Conservation (phyloP, 2,888 invertebrate species). For the Papilio gigon region DNA sequence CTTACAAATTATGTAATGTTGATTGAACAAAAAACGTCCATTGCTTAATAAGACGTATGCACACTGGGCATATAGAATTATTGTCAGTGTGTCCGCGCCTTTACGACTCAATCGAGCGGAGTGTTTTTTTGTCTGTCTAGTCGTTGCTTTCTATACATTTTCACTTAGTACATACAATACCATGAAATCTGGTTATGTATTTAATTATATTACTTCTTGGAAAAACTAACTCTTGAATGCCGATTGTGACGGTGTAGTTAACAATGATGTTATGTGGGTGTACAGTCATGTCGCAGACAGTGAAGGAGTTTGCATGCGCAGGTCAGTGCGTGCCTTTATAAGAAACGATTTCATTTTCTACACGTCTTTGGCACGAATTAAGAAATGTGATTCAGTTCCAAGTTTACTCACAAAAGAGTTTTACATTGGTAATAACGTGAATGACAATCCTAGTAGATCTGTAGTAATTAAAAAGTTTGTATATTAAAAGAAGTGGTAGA, state of each 20-base stretch:
- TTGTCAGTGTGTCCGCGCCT: constrained; percentile 18
- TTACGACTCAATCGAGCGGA: constrained; percentile 38
- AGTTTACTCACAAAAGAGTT: not conserved
- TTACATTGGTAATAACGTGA: not conserved
- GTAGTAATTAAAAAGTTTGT: not conserved
- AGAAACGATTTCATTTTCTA: too few species aligned
- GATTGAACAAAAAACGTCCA: constrained; percentile 11
- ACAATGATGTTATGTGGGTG: too few species aligned
- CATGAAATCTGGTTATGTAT: constrained; percentile 26
- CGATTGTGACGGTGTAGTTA: too few species aligned
- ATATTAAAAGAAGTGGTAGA: constrained; percentile 18
- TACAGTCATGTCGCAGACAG: too few species aligned
- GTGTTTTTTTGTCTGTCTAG: constrained; percentile 36
- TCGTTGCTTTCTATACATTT: constrained; percentile 37
- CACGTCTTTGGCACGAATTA: not conserved
- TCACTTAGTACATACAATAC: constrained; percentile 31
- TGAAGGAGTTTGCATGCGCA: too few species aligned
- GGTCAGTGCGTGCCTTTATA: too few species aligned
- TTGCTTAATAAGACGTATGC: constrained; percentile 6
- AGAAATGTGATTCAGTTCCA: too few species aligned
- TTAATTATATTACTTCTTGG: constrained; percentile 28
- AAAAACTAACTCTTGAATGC: constrained; percentile 12
- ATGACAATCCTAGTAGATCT: not conserved
- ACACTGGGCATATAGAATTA: constrained; percentile 1
- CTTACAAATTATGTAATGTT: constrained; percentile 21